Evolutionary conservation across 2,113 vertebrate genomes (phyloP).

Genomic region (Rutilus rutilus): DNA sequence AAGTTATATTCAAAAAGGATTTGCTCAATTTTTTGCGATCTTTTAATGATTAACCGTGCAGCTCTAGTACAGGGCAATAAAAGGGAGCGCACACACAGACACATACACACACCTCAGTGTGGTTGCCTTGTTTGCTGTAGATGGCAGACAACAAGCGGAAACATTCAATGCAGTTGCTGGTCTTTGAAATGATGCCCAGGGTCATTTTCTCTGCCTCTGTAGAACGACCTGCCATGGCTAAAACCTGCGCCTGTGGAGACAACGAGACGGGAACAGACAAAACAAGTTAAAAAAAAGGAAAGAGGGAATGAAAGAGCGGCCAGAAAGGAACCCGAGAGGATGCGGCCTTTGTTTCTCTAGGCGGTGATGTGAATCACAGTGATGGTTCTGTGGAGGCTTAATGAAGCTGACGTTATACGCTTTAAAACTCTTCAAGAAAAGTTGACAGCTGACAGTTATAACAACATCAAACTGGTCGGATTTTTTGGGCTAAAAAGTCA

Average conservation of each 20-base stretch:
- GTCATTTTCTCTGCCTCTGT: constrained; percentile 88
- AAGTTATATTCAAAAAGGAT: too few relatives aligned
- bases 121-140: constrained; percentile 89
- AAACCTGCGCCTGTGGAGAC: constrained; percentile 85
- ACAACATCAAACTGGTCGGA: background rate
- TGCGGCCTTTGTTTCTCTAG: background rate
- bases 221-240: constrained; percentile 83
- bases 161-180: constrained; percentile 86
- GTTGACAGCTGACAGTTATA: background rate
- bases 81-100: background rate
- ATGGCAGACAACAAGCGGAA: constrained; percentile 93
- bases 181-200: constrained; percentile 79
- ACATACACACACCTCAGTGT: constrained; percentile 80
- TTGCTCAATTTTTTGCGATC: too few relatives aligned
- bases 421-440: background rate
- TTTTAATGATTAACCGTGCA: too few relatives aligned
- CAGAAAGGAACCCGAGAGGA: background rate
- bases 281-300: background rate
- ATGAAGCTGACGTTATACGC: constrained; percentile 8
- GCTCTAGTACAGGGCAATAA: background rate
- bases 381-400: constrained; percentile 32
- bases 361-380: constrained; percentile 29
- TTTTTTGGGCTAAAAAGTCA: background rate
- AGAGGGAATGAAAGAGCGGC: background rate
- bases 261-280: constrained; percentile 7